These are phyloP conservation scores for Indicator maculatus DNA, from an alignment of 2,113 vertebrate species.

Conservation along the genomic window DNA sequence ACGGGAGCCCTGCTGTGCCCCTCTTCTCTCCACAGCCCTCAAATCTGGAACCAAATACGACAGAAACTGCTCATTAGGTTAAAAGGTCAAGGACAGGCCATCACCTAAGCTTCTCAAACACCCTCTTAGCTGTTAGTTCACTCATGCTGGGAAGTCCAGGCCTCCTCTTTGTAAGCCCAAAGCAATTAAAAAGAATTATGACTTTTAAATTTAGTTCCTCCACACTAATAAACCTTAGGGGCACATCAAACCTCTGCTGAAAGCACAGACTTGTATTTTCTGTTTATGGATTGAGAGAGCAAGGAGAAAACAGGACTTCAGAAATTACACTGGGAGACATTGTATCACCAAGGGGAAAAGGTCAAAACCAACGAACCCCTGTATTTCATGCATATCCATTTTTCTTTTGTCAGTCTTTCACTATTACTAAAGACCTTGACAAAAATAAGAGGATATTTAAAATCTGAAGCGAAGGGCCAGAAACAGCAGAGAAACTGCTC, in stretches of 20 bases:
- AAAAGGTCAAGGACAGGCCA: background rate
- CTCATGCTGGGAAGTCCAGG: background rate
- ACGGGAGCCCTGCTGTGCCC: accelerated
- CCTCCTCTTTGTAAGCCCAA: background rate
- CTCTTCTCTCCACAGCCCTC: background rate
- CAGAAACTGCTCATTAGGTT: background rate
- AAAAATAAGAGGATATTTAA: background rate
- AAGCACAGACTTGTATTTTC: background rate
- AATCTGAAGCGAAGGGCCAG: slow-evolving; percentile 8
- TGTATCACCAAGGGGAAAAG: background rate
- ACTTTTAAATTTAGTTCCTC: background rate
- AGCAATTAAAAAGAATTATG: background rate
- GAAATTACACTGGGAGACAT: background rate
- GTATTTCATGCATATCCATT: background rate
- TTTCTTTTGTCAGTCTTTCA: background rate
- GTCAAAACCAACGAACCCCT: background rate
- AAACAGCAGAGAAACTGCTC: background rate
- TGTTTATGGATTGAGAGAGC: background rate
- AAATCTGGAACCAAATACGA: background rate
- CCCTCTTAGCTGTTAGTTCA: background rate
- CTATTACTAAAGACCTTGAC: background rate
- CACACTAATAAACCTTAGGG: background rate
- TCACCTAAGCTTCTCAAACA: background rate
- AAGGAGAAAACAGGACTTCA: background rate
- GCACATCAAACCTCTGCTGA: background rate